Percentiles rank a stretch among this genome's conserved stretches.
phyloP scores from a whole-genome alignment of 2,888 invertebrate species.

The Diploptera punctata region DNA sequence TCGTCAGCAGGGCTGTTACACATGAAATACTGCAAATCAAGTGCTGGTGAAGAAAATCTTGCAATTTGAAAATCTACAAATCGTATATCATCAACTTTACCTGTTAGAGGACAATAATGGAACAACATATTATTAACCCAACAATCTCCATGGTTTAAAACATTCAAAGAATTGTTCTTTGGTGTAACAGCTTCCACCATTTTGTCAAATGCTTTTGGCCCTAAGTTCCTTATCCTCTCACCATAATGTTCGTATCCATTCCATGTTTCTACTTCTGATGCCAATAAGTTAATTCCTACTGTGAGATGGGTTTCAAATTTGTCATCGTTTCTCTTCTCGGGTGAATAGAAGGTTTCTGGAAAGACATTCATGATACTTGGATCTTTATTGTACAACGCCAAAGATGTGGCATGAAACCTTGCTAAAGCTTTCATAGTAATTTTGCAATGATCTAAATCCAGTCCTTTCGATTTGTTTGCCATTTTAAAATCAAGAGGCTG shows the following conservation, averaged over 20 bases:
- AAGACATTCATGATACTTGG: constrained; percentile 2
- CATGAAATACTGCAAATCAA: constrained; percentile 40
- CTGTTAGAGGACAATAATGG: not conserved
- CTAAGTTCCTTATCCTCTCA: not conserved
- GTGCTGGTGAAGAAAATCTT: constrained; percentile 34
- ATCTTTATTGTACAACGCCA: constrained; percentile 21
- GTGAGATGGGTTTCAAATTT: not conserved
- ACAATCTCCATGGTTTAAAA: constrained; percentile 41
- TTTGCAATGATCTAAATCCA: constrained; percentile 34
- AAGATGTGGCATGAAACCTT: constrained; percentile 33
- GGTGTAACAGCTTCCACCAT: not conserved
- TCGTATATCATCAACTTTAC: constrained; percentile 22
- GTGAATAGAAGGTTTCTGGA: not conserved
- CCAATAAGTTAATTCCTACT: constrained; percentile 1
- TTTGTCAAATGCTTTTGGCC: not conserved
- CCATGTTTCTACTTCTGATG: constrained; percentile 28
- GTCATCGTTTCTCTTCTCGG: not conserved
- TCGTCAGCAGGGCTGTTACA: constrained; percentile 26
- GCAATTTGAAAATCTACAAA: constrained; percentile 41
- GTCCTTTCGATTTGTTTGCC: constrained; percentile 17
- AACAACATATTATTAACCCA: constrained; percentile 43
- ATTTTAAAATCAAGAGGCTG: constrained; percentile 21
- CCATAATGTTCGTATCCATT: constrained; percentile 19
- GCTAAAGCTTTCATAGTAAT: constrained; percentile 32
- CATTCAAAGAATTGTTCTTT: not conserved